phyloP scores from a whole-genome alignment of 2,113 vertebrate genomes.

The Drymodes brunneopygia region DNA sequence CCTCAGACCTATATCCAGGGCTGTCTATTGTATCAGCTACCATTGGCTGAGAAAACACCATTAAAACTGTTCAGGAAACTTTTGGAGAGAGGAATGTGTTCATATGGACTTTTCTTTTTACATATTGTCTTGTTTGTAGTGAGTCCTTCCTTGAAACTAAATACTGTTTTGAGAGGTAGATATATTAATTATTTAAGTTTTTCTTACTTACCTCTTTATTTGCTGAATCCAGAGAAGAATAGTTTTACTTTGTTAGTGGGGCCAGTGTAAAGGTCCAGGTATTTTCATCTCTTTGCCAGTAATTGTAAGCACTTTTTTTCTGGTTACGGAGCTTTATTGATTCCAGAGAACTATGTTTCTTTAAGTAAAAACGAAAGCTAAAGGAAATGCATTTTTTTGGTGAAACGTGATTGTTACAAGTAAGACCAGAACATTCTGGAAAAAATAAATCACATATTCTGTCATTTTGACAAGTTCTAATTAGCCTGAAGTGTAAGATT shows the following conservation, averaged over 20 bases:
- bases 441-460: background rate
- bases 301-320: background rate
- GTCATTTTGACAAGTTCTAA: background rate
- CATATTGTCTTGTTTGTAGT: background rate
- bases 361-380: background rate
- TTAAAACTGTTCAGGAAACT: background rate
- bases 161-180: background rate
- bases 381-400: background rate
- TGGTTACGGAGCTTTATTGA: background rate
- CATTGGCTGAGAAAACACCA: fast-evolving
- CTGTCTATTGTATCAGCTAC: background rate
- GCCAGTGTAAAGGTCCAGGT: background rate
- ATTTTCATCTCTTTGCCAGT: background rate
- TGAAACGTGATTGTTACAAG: background rate
- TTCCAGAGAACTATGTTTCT: background rate
- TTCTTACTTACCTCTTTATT: background rate
- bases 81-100: background rate
- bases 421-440: background rate
- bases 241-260: background rate
- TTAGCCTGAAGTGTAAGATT: background rate
- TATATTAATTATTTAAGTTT: background rate
- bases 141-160: background rate
- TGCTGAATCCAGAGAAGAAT: background rate
- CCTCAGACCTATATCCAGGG: background rate
- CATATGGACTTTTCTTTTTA: background rate